These are phyloP conservation scores for Cerastis leucographa DNA, from an alignment of 2,888 invertebrate genomes.

Conservation along the genomic window DNA sequence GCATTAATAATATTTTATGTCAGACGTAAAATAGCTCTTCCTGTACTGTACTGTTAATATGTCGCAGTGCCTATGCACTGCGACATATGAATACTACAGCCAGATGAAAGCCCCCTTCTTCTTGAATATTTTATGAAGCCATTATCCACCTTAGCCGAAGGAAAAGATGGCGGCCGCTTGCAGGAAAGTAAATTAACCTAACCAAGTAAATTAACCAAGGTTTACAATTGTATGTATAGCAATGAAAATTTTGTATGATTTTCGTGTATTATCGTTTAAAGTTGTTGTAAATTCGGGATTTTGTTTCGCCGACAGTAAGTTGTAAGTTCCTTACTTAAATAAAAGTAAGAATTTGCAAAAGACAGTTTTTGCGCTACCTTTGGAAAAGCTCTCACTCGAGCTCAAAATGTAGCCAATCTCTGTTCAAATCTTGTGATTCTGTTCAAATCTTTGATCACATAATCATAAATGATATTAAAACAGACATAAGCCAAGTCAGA, in stretches of 20 bases:
- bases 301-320: background rate
- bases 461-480: background rate
- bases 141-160: too few species aligned
- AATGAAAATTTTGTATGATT: background rate
- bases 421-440: background rate
- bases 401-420: background rate
- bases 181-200: background rate
- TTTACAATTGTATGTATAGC: background rate
- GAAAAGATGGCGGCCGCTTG: too few species aligned
- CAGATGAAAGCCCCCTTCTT: background rate
- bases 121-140: slow-evolving; percentile 12
- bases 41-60: too few species aligned
- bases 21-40: background rate
- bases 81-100: too few species aligned
- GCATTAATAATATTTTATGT: background rate
- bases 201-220: too few species aligned
- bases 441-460: too few species aligned
- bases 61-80: too few species aligned
- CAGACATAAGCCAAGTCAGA: too few species aligned
- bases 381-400: background rate
- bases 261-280: background rate
- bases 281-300: background rate
- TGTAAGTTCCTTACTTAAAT: background rate
- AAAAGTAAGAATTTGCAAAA: background rate
- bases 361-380: background rate